Base-by-base conservation (phyloP, 92 coral and sea anemone genomes). In the Desmophyllum pertusum region DNA sequence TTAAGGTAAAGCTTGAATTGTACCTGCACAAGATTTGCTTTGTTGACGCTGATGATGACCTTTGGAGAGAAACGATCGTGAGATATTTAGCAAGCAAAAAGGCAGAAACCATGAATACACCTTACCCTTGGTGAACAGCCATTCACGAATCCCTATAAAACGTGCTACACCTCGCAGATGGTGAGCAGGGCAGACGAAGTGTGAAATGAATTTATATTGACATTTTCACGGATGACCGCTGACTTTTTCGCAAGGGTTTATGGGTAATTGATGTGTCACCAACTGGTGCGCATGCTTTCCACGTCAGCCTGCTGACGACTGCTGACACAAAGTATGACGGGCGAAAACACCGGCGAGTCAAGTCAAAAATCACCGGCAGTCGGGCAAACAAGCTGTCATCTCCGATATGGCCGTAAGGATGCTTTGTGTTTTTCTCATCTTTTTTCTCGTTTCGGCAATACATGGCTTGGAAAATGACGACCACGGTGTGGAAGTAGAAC, bases 251-350 rank as follows among this genome's bases (percentile, higher is more conserved):
- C 51, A 29, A 18, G 5, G 72, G 65, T 11, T 40, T 59, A 7
- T 61, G 82, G 70, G 71, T 59, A 61, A 3, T 8, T 10, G 3
- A 3, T 1, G 7, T 46, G 23, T 0, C 7, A 6, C 33, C 29
- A 31, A 7, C 29, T 6, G 50, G 0, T 83, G 73, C 91, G 97
- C 97, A 91, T 93, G 91, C 91, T 81, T 85, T 92, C 97, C 95
- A 93, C 95, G 97, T 86, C 74, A 66, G 41, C 83, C 97, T 84
- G 95, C 97, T 93, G 97, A 84, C 89, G 73, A 66, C n/a, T n/a
- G n/a, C n/a, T n/a, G n/a, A n/a, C n/a, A 62, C n/a, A 55, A 73
- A 84, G 86, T 89, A 87, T 77, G 51, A 52, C 73, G 39, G 83
- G 83, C 91, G 15, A 59, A 71, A 63, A 70, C 50, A 80, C 63